Percentiles rank a stretch among this genome's conserved stretches.
Conservation (phyloP, 2,888 invertebrate genomes). For the Pemphredon lugubris region DNA sequence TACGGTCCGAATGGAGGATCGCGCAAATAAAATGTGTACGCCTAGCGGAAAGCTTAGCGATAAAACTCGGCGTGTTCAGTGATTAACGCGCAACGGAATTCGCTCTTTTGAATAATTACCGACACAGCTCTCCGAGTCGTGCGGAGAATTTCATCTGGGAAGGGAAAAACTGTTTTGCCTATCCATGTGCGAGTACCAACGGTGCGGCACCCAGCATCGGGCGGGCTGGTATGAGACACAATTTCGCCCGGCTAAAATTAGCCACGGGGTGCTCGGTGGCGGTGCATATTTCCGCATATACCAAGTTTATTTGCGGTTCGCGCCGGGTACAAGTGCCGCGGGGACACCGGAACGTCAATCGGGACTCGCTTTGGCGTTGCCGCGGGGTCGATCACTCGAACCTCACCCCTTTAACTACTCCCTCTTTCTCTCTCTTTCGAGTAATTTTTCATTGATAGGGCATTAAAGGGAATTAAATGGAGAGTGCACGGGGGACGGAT, state of each 20-base stretch:
- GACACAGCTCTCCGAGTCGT: background rate
- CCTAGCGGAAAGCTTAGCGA: no score
- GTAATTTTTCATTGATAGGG: no score
- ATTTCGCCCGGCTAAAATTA: slow-evolving; percentile 77
- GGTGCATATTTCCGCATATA: slow-evolving; percentile 79
- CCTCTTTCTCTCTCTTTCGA: no score
- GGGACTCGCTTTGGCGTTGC: slow-evolving; percentile 42
- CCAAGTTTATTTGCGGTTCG: slow-evolving; percentile 76
- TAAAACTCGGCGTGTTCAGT: no score
- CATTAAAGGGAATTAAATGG: no score
- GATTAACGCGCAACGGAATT: no score
- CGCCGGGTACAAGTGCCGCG: slow-evolving; percentile 64
- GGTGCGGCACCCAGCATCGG: slow-evolving; percentile 61
- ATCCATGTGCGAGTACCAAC: slow-evolving; percentile 35
- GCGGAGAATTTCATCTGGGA: background rate
- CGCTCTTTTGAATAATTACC: background rate
- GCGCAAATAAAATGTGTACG: no score
- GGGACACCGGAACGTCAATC: slow-evolving; percentile 67
- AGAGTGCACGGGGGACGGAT: no score
- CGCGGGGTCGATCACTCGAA: slow-evolving; percentile 65
- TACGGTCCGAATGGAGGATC: no score
- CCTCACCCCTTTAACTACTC: slow-evolving; percentile 35
- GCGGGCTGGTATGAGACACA: slow-evolving; percentile 76
- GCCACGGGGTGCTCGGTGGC: slow-evolving; percentile 72
- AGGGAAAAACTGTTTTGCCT: slow-evolving; percentile 18